These are phyloP conservation scores for Leucoma salicis DNA, from an alignment of 2,888 invertebrate species.

Conservation along the genomic window DNA sequence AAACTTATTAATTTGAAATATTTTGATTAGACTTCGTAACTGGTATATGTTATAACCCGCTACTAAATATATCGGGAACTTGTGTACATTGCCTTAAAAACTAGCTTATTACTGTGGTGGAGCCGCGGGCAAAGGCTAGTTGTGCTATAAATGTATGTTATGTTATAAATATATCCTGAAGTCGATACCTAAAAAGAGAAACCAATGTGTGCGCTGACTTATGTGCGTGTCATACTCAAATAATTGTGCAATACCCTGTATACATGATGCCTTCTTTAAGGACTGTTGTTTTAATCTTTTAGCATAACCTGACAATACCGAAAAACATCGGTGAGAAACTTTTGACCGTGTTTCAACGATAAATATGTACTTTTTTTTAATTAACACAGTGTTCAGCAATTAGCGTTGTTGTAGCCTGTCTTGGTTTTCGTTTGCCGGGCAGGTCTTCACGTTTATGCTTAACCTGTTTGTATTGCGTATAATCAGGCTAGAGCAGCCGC, in stretches of 20 bases:
- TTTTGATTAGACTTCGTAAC: too few species aligned
- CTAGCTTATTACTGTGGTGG: too few species aligned
- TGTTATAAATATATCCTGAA: too few species aligned
- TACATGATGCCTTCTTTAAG: constrained; percentile 19
- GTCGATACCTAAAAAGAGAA: too few species aligned
- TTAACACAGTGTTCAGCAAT: not conserved
- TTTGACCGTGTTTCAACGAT: not conserved
- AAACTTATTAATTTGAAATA: too few species aligned
- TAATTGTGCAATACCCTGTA: constrained; percentile 21
- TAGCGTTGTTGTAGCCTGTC: not conserved
- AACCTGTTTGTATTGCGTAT: not conserved
- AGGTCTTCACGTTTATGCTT: not conserved
- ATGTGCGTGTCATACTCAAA: constrained; percentile 28
- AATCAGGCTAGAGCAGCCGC: too few species aligned
- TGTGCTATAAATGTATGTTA: too few species aligned
- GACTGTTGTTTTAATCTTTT: constrained; percentile 13
- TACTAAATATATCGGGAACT: too few species aligned
- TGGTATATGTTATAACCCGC: too few species aligned
- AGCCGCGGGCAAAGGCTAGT: too few species aligned
- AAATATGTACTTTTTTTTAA: not conserved
- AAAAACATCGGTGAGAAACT: not conserved
- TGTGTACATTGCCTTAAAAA: too few species aligned
- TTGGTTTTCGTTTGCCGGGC: not conserved
- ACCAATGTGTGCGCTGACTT: constrained; percentile 12
- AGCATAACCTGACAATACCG: constrained; percentile 1